Percentiles rank a stretch among this genome's conserved stretches.
phyloP scores from a whole-genome alignment of 2,797 vertebrate species.

The Rhinoraja longicauda region DNA sequence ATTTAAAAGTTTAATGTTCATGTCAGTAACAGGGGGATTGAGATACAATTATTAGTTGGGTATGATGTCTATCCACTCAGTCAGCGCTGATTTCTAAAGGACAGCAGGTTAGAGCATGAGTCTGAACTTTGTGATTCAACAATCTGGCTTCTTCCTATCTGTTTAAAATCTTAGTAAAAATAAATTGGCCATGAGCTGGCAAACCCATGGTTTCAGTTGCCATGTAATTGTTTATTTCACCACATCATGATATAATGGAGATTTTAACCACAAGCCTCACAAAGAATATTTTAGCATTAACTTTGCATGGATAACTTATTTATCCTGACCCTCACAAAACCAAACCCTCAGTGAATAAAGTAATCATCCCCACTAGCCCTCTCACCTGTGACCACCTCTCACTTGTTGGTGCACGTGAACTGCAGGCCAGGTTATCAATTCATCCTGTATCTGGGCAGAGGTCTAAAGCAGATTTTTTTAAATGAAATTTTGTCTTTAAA shows the following conservation, averaged over 20 bases:
- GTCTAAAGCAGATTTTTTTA: not conserved
- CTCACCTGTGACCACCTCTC: not conserved
- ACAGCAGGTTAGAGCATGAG: not conserved
- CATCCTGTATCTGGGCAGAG: not conserved
- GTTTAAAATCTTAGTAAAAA: not conserved
- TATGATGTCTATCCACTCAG: no score
- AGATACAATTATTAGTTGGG: no score
- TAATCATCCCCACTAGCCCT: no score
- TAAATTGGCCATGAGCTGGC: not conserved
- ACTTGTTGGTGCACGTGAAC: not conserved
- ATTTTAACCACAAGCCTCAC: not conserved
- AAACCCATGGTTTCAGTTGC: not conserved
- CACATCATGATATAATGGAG: not conserved
- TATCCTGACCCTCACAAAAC: no score
- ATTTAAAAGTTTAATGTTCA: no score
- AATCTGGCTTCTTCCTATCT: not conserved
- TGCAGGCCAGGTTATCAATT: not conserved
- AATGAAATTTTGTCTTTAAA: not conserved
- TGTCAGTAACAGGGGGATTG: no score
- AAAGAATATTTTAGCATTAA: not conserved
- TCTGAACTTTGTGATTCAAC: not conserved
- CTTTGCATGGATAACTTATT: no score
- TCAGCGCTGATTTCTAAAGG: no score
- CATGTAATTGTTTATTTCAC: not conserved
- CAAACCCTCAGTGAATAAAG: not conserved